Evolutionary conservation across 2,113 vertebrate genomes (phyloP).

Genomic region (Pionites leucogaster): DNA sequence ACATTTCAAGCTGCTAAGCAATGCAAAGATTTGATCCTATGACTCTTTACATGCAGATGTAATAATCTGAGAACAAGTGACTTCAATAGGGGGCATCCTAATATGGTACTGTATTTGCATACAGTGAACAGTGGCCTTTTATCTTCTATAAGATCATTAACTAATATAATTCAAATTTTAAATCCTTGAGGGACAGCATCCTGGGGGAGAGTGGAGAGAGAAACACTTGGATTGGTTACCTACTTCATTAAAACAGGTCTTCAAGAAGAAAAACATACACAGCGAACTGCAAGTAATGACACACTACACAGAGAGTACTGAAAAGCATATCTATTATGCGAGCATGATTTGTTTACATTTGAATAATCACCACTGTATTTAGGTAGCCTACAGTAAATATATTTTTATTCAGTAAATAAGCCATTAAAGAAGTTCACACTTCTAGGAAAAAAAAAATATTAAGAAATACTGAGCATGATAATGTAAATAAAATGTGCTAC

Average conservation of each 20-base stretch:
- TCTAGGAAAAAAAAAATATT: neutral
- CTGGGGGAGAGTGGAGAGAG: accelerated
- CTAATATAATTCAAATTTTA: neutral
- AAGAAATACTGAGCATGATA: neutral
- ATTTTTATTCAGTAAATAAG: neutral
- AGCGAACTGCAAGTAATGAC: neutral
- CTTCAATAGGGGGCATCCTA: neutral
- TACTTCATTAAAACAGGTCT: neutral
- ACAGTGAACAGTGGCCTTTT: neutral
- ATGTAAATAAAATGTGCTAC: neutral
- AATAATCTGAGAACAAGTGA: neutral
- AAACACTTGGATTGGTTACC: neutral
- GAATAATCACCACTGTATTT: neutral
- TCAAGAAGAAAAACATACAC: neutral
- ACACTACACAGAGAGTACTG: neutral
- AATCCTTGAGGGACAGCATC: neutral
- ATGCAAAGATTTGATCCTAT: neutral
- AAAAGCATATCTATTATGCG: neutral
- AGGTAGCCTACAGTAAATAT: neutral
- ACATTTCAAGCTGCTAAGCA: neutral
- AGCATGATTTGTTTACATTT: neutral
- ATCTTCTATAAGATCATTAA: neutral
- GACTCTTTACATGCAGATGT: neutral
- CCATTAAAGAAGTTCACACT: neutral
- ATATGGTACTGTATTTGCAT: neutral